Base-by-base conservation (phyloP, 1,140 invertebrate genomes). In the Pogonomyrmex barbatus region DNA sequence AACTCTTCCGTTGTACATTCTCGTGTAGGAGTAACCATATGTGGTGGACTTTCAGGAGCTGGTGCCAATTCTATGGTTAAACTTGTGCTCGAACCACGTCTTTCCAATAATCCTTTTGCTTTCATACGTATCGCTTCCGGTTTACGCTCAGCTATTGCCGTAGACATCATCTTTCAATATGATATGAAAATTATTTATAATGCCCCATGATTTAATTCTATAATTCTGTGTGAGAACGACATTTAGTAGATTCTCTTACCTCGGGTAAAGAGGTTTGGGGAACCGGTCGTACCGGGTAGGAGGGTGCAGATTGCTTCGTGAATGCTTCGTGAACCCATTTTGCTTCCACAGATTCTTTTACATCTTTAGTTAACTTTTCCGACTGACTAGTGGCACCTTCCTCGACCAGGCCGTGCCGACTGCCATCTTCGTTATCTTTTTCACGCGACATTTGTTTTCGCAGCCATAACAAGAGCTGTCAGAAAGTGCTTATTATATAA, bases 61-160 rank as follows among this genome's bases (percentile, higher is more conserved):
- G 95, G 93, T 92, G 96, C 77, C 88, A 96, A 73, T 86, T 95
- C 95, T 90, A 98, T 96, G 2, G 98, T 98, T 0, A 99, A 95
- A 71, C 97, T 98, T 5, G 98, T 98, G 93, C 98, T 98, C 10
- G 98, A 98, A 77, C 98, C 98, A 62, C 97, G 95, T 17, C 97
- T 95, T 94, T 98, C 97, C 10, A 98, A 93, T 2, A 97, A 92
- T 58, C 97, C 97, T 88, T 97, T 98, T 0, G 95, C 91, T 88
- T 95, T 96, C 39, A 96, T 94, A 24, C 95, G 94, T 75, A 96
- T 94, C 24, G 96, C 96, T 86, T 96, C 94, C 4, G 93, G 62
- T 87, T 92, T 91, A 62, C 89, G 83, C 90, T 94, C 94, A 8
- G 93, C 91, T 12, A 90, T 92, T 4, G 82, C 62, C 24, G 93